Conservation (phyloP, 2,888 invertebrate species). For the Tenthredo scrophulariae region DNA sequence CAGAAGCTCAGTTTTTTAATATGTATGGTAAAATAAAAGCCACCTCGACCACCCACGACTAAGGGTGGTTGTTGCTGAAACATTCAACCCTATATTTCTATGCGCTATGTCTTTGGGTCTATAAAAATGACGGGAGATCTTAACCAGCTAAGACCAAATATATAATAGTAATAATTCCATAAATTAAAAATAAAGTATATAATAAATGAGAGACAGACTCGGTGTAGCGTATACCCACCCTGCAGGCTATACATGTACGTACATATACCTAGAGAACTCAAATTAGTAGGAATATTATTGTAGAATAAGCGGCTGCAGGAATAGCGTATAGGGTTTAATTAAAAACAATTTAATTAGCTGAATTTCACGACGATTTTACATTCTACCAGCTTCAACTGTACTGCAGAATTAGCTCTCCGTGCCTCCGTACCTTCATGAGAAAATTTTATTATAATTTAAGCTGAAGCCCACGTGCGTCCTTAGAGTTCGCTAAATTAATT, state of each 20-base stretch:
- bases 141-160: neutral
- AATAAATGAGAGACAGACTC: neutral
- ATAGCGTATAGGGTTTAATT: slow-evolving; percentile 57
- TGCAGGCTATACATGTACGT: neutral
- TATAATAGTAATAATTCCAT: neutral
- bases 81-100: no score
- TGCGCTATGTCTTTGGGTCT: no score
- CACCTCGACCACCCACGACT: neutral
- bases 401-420: slow-evolving; percentile 12
- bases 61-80: neutral
- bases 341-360: slow-evolving; percentile 62
- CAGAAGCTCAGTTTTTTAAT: neutral
- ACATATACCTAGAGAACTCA: slow-evolving; percentile 17
- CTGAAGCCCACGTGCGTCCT: slow-evolving; percentile 31
- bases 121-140: neutral
- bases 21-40: neutral
- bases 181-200: neutral
- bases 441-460: slow-evolving; percentile 41
- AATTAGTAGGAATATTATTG: slow-evolving; percentile 46
- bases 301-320: slow-evolving; percentile 31
- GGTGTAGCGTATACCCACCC: neutral
- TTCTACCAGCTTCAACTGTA: slow-evolving; percentile 13
- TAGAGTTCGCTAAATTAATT: slow-evolving; percentile 19
- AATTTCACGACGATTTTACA: slow-evolving; percentile 49
- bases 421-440: slow-evolving; percentile 7